Conservation (phyloP, 2,888 invertebrate species). For the Aphodius granarius region DNA sequence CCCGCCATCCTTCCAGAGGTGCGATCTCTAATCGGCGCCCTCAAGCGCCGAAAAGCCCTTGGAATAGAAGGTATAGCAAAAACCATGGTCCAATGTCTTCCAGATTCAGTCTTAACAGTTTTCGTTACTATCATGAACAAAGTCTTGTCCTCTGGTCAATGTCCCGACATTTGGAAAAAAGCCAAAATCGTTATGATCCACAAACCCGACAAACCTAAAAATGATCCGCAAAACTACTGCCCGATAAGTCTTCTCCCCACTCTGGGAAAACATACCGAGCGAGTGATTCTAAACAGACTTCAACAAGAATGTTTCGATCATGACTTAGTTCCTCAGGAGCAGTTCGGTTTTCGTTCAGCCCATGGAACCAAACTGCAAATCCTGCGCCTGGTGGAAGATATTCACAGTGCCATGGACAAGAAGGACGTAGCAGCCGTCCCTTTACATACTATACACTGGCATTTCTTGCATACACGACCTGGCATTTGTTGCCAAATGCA, state of each 20-base stretch:
- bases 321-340: neutral
- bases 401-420: too few species aligned
- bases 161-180: neutral
- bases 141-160: neutral
- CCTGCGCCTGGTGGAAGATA: neutral
- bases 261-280: neutral
- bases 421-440: too few species aligned
- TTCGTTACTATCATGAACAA: too few species aligned
- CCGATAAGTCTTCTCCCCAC: neutral
- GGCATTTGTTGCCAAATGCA: too few species aligned
- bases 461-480: too few species aligned
- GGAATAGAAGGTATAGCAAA: too few species aligned
- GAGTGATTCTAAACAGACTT: neutral
- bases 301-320: neutral
- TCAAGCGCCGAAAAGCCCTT: too few species aligned
- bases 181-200: neutral
- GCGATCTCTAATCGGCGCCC: too few species aligned
- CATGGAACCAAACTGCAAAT: neutral
- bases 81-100: too few species aligned
- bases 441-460: too few species aligned
- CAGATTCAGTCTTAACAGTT: too few species aligned
- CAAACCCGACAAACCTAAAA: neutral
- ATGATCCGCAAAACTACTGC: neutral
- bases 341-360: neutral
- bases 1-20: too few species aligned